Evolutionary conservation across 2,888 invertebrate species (phyloP).

Genomic region (Heteropelma amictum): DNA sequence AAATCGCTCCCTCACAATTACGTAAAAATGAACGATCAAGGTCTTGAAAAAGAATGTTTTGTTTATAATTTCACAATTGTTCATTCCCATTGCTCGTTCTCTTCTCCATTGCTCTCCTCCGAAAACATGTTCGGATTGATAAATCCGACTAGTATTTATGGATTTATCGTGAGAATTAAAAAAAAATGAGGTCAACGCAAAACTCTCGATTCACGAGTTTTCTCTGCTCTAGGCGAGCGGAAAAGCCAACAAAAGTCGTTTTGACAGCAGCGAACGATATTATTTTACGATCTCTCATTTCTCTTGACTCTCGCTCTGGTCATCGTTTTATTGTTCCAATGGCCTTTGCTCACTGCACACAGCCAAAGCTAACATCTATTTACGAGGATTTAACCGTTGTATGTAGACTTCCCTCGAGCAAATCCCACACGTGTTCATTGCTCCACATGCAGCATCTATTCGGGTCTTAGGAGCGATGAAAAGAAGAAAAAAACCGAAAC

Average conservation of each 20-base stretch:
- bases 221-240: not conserved
- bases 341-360: conserved; percentile 16
- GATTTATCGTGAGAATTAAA: conserved; percentile 2
- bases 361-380: conserved; percentile 59
- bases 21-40: too few species aligned
- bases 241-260: conserved; percentile 18
- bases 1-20: too few species aligned
- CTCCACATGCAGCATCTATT: conserved; percentile 46
- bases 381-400: conserved; percentile 64
- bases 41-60: too few species aligned
- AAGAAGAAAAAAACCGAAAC: too few species aligned
- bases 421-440: conserved; percentile 50
- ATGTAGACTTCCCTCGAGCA: conserved; percentile 55
- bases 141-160: not conserved
- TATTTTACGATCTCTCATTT: conserved; percentile 19
- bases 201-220: conserved; percentile 6
- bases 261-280: conserved; percentile 15
- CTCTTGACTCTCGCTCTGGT: conserved; percentile 24
- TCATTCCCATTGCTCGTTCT: not conserved
- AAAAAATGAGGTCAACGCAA: conserved; percentile 11
- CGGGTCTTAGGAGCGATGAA: conserved; percentile 25
- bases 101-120: not conserved
- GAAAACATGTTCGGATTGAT: not conserved
- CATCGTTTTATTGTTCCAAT: conserved; percentile 51
- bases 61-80: not conserved